Evolutionary conservation across 1,140 invertebrate genomes (phyloP).

Genomic region (Cotesia typhae): DNA sequence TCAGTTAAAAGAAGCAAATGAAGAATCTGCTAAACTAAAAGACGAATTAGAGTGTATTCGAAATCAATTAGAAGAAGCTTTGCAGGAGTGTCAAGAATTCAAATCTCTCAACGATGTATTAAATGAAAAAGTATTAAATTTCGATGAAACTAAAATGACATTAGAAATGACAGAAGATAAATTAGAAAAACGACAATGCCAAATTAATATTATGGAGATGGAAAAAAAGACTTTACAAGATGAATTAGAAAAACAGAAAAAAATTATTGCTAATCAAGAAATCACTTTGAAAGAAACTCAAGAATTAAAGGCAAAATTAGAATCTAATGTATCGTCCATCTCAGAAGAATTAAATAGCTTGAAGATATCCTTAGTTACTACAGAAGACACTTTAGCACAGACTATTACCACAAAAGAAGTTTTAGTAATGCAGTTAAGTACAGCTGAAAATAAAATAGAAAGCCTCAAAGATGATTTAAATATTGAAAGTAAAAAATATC

Average conservation of each 20-base stretch:
- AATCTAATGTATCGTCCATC: slow-evolving; percentile 38
- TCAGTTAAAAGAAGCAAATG: slow-evolving; percentile 57
- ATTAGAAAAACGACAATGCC: slow-evolving; percentile 19
- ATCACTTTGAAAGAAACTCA: slow-evolving; percentile 23
- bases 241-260: slow-evolving; percentile 39
- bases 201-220: slow-evolving; percentile 17
- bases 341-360: slow-evolving; percentile 38
- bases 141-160: slow-evolving; percentile 26
- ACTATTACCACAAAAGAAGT: slow-evolving; percentile 17
- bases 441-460: slow-evolving; percentile 11
- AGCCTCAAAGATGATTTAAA: slow-evolving; percentile 9
- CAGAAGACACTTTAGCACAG: slow-evolving; percentile 34
- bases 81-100: slow-evolving; percentile 40
- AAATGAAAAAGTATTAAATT: slow-evolving; percentile 34
- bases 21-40: slow-evolving; percentile 49
- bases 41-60: slow-evolving; percentile 42
- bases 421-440: slow-evolving; percentile 11
- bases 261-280: slow-evolving; percentile 17
- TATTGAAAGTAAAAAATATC: not conserved
- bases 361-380: slow-evolving; percentile 37
- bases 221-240: slow-evolving; percentile 17
- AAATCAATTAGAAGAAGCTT: slow-evolving; percentile 33
- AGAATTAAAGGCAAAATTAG: slow-evolving; percentile 27
- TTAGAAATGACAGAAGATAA: slow-evolving; percentile 17
- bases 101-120: slow-evolving; percentile 39